Evolutionary conservation across 2,888 invertebrate genomes (phyloP).

Genomic region (Hanleya hanleyi): DNA sequence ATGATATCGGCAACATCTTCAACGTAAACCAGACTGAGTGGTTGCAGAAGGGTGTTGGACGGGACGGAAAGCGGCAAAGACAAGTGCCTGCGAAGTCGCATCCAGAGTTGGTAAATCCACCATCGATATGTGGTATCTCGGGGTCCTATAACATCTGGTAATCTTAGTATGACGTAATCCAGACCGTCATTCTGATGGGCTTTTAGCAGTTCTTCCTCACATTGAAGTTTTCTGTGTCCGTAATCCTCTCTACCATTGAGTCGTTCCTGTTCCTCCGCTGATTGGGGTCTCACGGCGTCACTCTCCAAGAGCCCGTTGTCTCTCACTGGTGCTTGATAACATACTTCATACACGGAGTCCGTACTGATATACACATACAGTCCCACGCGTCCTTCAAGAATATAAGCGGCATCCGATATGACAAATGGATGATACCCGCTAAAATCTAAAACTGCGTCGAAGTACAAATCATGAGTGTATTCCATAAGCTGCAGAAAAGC

Average conservation of each 20-base stretch:
- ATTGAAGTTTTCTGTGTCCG: conserved; percentile 72
- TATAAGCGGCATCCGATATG: conserved; percentile 66
- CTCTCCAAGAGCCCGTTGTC: conserved; percentile 54
- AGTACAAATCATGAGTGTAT: conserved; percentile 49
- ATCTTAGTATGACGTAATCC: conserved; percentile 71
- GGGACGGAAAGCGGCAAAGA: conserved; percentile 67
- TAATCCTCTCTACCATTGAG: conserved; percentile 69
- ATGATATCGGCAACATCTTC: conserved; percentile 73
- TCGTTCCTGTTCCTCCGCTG: conserved; percentile 52
- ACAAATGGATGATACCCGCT: conserved; percentile 72
- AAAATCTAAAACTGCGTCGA: conserved; percentile 75
- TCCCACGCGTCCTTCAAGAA: conserved; percentile 64
- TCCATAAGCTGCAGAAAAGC: conserved; percentile 32
- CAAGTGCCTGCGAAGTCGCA: conserved; percentile 62
- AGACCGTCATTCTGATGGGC: conserved; percentile 55
- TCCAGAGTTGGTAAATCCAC: conserved; percentile 75
- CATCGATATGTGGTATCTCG: conserved; percentile 74
- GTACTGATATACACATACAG: conserved; percentile 75
- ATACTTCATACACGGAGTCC: conserved; percentile 76
- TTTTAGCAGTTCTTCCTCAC: conserved; percentile 72
- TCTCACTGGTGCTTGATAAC: conserved; percentile 52
- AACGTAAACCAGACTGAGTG: conserved; percentile 73
- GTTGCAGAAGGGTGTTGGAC: conserved; percentile 52
- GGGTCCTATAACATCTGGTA: conserved; percentile 75
- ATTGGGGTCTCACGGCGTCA: conserved; percentile 71